These are phyloP conservation scores for Ceuthmochares aereus DNA, from an alignment of 2,113 vertebrate species.

Conservation along the genomic window DNA sequence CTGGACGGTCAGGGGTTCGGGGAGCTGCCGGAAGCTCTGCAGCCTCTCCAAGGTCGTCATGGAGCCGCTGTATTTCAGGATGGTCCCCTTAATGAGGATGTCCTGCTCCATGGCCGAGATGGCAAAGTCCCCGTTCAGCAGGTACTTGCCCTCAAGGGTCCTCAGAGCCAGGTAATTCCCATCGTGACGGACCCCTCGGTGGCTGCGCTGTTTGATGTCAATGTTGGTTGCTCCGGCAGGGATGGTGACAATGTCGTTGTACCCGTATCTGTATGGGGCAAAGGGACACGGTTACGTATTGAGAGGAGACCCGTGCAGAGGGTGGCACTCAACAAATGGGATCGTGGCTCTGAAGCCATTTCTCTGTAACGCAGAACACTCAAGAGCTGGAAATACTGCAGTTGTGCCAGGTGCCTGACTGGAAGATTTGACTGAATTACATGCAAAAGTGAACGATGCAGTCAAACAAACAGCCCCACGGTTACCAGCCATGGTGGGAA, in stretches of 20 bases:
- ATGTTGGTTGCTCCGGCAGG: conserved; percentile 93
- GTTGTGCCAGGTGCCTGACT: background rate
- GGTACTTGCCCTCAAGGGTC: conserved; percentile 83
- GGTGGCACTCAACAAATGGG: rapidly evolving
- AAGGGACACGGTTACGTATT: background rate
- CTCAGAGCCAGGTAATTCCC: conserved; percentile 93
- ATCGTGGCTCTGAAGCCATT: background rate
- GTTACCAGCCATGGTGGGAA: background rate
- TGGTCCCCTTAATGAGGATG: conserved; percentile 87
- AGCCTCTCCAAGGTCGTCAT: conserved; percentile 92
- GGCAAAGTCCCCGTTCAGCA: conserved; percentile 93
- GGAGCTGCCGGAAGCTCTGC: conserved; percentile 90
- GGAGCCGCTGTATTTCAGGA: conserved; percentile 94
- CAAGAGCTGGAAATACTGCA: background rate
- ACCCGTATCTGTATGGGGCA: conserved; percentile 83
- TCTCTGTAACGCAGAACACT: rapidly evolving
- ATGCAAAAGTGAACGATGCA: rapidly evolving
- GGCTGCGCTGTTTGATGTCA: conserved; percentile 94
- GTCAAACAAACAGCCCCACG: background rate
- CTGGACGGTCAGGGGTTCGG: conserved; percentile 87
- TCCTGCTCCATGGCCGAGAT: conserved; percentile 93
- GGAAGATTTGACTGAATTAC: background rate
- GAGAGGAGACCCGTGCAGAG: background rate
- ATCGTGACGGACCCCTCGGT: conserved; percentile 87
- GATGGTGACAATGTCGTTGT: conserved; percentile 94